Base-by-base conservation (phyloP, 2,888 invertebrate genomes). In the Cryptus armator region DNA sequence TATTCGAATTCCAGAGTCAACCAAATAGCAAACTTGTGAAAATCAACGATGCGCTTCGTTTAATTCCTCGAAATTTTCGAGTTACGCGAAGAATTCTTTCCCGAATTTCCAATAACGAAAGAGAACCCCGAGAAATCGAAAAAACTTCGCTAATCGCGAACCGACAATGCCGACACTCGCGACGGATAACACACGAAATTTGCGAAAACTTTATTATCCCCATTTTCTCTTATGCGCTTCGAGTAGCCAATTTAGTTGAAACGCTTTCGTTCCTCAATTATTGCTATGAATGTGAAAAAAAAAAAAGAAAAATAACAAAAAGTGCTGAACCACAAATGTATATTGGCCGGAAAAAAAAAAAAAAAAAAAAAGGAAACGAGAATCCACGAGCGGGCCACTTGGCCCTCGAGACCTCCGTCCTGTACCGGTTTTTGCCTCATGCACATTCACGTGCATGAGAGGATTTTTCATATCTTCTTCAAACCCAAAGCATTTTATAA, bases 401-500 rank as follows among this genome's bases (percentile, higher is more conserved):
- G 62, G 12, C 78, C 78, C 83, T 67, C 59, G 81, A 71, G 81
- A 76, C 71, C 19, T n/a, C 46, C 59, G 2, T 3, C 46, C 9
- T 19, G 24, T 24, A 24, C 44, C 37, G 29, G 10, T 48, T 62
- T 77, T 59, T 62, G 32, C 44, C 53, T 9, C 66, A 53, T 66
- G 29, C n/a, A 48, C 64, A 75, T 66, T 70, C 59, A 37, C 43
- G 24, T 46, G 51, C 67, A 51, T 77, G 19, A 68, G 68, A 48
- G 19, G 29, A 78, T 81, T 84, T 29, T 62, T 81, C 68, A 74
- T 81, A 81, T 78, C 67, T 81, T 77, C 77, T 59, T 62, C 56
- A 72, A 37, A n/a, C 68, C 68, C 46, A 68, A 77, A 81, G 81
- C 62, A 74, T 77, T 81, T 81, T 74, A 74, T 84, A 84, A 84